Percentiles rank a stretch among this genome's conserved stretches.
phyloP scores from a whole-genome alignment of 2,113 vertebrate species.

The Verasper variegatus region DNA sequence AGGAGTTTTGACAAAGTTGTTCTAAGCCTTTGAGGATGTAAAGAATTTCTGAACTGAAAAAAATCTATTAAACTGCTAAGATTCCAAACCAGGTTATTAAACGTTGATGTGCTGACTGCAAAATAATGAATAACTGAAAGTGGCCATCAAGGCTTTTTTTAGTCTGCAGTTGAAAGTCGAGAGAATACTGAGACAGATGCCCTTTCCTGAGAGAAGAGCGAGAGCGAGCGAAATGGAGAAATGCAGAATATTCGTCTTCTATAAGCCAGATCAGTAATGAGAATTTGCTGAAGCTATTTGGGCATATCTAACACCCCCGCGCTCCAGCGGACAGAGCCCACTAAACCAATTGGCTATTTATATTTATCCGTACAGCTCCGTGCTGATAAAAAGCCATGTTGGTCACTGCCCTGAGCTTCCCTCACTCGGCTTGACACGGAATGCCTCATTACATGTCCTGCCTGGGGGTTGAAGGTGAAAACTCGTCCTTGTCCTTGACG shows the following conservation, averaged over 20 bases:
- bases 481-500: slow-evolving; percentile 24
- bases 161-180: slow-evolving; percentile 48
- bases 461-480: slow-evolving; percentile 56
- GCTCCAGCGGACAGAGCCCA: slow-evolving; percentile 43
- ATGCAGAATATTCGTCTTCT: slow-evolving; percentile 49
- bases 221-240: slow-evolving; percentile 22
- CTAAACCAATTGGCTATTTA: slow-evolving; percentile 64
- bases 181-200: slow-evolving; percentile 52
- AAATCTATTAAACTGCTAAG: too few species aligned
- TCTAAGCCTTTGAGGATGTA: too few species aligned
- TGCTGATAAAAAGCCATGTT: slow-evolving; percentile 43
- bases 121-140: slow-evolving; percentile 51
- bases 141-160: slow-evolving; percentile 61
- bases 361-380: slow-evolving; percentile 56
- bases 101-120: slow-evolving; percentile 31
- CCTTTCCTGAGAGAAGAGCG: not conserved
- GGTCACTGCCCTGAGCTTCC: slow-evolving; percentile 38
- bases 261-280: slow-evolving; percentile 63
- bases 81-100: not conserved
- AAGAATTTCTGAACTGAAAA: too few species aligned
- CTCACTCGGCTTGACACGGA: slow-evolving; percentile 14
- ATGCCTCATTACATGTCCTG: slow-evolving; percentile 33
- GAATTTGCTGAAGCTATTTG: slow-evolving; percentile 54
- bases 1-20: too few species aligned
- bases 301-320: slow-evolving; percentile 43